Base-by-base conservation (phyloP, 2,797 vertebrate genomes). In the Manis pentadactyla region DNA sequence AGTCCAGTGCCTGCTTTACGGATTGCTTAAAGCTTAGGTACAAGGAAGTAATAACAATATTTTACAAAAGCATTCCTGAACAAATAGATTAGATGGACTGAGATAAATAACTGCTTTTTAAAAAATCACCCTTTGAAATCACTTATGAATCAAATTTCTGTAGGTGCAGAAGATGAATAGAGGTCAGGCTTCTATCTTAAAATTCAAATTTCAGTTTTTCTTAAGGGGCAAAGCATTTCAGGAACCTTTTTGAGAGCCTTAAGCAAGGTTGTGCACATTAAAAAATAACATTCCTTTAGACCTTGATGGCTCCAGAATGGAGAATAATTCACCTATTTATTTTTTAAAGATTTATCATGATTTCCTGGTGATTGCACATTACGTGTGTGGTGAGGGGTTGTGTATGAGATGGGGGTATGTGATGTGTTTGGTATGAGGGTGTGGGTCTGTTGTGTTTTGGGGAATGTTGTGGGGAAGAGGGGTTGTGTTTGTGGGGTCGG, bases 181-280 rank as follows among this genome's bases (percentile, higher is more conserved):
- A 85, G 31, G 53, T 59, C 61, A 94, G 53, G 69, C 19, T 82
- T 68, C 4, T 55, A 18, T 64, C 19, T 78, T 79, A 39, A 8
- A 87, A 49, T 57, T 90, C 8, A 86, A 66, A 68, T 77, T 96
- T 91, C 74, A 27, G 2, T 66, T 83, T 95, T 92, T 73, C 49
- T 85, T 68, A 42, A 1, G 7, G n/a, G 17, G 27, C 23, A 49
- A 57, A 78, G 51, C 77, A 88, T 73, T 63, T 7, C 25, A 39
- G 13, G 91, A 51, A 69, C 7, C n/a, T 88, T 64, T 39, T 46
- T 55, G 77, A 93, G n/a, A 94, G 29, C 18, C 77, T 46, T 81
- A n/a, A 37, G n/a, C 21, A 74, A 51, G 12, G 7, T 23, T 90
- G 39, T 29, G 51, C 31, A 51, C 27, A 15, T 75, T 69, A n/a